A percentile compares a stretch with the other conserved stretches of the same genome.
Conservation (phyloP, 2,797 vertebrate species). For the Rhinichthys osculus region DNA sequence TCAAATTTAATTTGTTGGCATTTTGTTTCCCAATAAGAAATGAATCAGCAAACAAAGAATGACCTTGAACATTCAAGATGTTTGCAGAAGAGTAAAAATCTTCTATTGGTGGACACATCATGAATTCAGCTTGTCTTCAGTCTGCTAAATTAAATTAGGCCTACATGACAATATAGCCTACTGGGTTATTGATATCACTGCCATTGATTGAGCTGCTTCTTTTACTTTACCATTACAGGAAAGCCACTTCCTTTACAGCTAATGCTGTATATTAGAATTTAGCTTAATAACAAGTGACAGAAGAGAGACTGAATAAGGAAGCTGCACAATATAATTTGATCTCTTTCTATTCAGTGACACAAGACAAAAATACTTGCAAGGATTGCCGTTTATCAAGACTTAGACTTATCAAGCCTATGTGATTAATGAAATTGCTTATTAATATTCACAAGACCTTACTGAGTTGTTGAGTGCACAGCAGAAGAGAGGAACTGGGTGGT, state of each 20-base stretch:
- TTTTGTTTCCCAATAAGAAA: not conserved
- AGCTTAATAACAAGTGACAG: slow-evolving; percentile 12
- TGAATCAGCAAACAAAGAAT: not conserved
- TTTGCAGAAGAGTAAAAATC: not conserved
- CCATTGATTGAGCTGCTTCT: slow-evolving; percentile 43
- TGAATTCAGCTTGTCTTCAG: not conserved
- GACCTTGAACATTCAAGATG: not conserved
- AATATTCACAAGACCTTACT: slow-evolving; percentile 47
- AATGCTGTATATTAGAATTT: not conserved
- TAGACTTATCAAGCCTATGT: slow-evolving; percentile 4
- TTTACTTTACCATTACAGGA: slow-evolving; percentile 16
- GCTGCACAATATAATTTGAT: not conserved
- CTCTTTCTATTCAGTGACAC: slow-evolving; percentile 9
- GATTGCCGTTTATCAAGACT: slow-evolving; percentile 42
- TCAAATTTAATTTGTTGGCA: not conserved
- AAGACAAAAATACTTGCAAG: slow-evolving; percentile 25
- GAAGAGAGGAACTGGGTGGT: slow-evolving; percentile 23
- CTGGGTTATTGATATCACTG: slow-evolving; percentile 51
- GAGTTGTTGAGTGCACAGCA: slow-evolving; percentile 38
- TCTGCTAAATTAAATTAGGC: slow-evolving; percentile 26
- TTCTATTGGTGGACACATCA: not conserved
- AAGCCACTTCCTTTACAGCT: not conserved
- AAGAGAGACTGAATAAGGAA: not conserved
- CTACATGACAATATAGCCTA: slow-evolving; percentile 43
- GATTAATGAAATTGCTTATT: slow-evolving; percentile 47